A percentile compares a stretch with the other conserved stretches of the same genome.
Evolutionary conservation across 2,113 vertebrate species (phyloP).

Genomic region (Vulpes lagopus): DNA sequence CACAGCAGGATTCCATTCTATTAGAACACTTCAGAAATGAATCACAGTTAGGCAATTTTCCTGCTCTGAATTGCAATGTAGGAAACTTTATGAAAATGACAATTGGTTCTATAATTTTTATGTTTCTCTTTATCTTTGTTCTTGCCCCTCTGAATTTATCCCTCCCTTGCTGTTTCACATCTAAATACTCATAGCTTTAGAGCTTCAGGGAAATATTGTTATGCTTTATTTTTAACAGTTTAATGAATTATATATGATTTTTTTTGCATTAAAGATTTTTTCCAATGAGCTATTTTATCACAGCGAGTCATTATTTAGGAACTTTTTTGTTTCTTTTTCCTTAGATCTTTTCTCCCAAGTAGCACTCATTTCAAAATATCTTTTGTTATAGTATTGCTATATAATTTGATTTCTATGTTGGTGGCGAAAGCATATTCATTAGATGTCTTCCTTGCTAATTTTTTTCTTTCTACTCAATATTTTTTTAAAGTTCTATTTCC

Average conservation of each 20-base stretch:
- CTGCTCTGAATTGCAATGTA: neutral
- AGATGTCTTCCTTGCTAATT: neutral
- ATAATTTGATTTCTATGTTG: conserved; percentile 31
- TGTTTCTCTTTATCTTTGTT: conserved; percentile 17
- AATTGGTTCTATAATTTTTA: conserved; percentile 13
- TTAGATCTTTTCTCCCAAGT: neutral
- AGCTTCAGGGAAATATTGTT: neutral
- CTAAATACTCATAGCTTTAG: neutral
- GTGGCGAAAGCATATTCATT: conserved; percentile 33
- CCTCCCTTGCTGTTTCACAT: neutral
- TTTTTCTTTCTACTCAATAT: conserved; percentile 27
- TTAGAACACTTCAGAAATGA: conserved; percentile 23
- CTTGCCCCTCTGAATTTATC: neutral
- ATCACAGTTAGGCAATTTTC: neutral
- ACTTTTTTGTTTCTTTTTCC: neutral
- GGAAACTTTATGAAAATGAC: conserved; percentile 47
- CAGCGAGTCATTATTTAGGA: neutral
- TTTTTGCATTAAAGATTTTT: neutral
- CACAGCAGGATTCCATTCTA: neutral
- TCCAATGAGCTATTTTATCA: conserved; percentile 18
- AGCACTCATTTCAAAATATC: conserved; percentile 18
- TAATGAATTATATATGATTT: conserved; percentile 24
- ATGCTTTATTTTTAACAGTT: neutral
- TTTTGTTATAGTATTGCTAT: neutral
- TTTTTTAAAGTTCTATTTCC: neutral